Conservation (phyloP, 2,113 vertebrate species). For the Salvelinus alpinus region DNA sequence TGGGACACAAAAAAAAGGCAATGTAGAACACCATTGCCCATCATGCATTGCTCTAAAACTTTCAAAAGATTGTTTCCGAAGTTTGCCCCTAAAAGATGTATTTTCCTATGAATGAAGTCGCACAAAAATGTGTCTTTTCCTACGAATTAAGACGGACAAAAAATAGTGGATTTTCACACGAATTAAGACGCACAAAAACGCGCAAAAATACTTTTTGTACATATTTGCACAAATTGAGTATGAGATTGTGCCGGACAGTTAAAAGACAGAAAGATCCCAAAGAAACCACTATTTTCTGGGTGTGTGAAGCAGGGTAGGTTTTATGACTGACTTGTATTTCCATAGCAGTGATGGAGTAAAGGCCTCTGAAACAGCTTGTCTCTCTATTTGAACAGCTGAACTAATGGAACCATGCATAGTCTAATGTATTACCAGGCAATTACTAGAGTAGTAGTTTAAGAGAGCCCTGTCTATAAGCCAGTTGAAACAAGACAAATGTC, state of each 20-base stretch:
- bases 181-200: too few species aligned
- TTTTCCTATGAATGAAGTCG: too few species aligned
- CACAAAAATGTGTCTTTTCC: too few species aligned
- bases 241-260: neutral
- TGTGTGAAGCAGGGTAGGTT: constrained; percentile 6
- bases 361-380: constrained; percentile 7
- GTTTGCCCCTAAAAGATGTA: too few species aligned
- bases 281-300: constrained; percentile 19
- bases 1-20: too few species aligned
- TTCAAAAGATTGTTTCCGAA: too few species aligned
- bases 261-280: constrained; percentile 15
- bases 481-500: constrained; percentile 39
- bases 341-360: neutral
- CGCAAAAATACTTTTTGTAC: too few species aligned
- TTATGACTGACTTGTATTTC: neutral
- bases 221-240: too few species aligned
- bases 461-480: constrained; percentile 33
- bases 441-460: neutral
- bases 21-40: too few species aligned
- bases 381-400: constrained; percentile 46
- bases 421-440: constrained; percentile 43
- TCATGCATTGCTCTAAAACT: too few species aligned
- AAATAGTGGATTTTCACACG: too few species aligned
- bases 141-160: too few species aligned
- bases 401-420: constrained; percentile 50